phyloP scores from a whole-genome alignment of 1,140 invertebrate genomes.

The Pissodes strobi region DNA sequence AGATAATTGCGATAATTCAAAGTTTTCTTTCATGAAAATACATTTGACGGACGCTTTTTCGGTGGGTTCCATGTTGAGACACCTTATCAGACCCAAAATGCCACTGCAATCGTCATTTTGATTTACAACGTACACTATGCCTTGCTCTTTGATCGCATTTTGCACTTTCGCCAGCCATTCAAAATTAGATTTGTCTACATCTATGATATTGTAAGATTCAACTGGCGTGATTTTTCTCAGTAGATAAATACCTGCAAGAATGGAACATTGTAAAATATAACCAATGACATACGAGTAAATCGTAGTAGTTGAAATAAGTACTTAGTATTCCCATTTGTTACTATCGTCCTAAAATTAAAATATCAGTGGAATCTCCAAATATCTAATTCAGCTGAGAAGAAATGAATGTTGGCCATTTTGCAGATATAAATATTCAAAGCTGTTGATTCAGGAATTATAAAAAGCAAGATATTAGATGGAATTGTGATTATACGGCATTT shows the following conservation, averaged over 20 bases:
- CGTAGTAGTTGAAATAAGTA: too few species aligned
- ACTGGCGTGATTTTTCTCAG: not conserved
- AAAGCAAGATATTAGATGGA: too few species aligned
- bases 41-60: slow-evolving; percentile 67
- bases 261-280: too few species aligned
- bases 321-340: too few species aligned
- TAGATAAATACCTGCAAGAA: not conserved
- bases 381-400: too few species aligned
- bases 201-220: slow-evolving; percentile 57
- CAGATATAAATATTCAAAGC: too few species aligned
- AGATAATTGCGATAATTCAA: slow-evolving; percentile 61
- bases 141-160: slow-evolving; percentile 63
- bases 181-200: slow-evolving; percentile 69
- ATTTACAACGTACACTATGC: slow-evolving; percentile 69
- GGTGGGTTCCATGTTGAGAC: slow-evolving; percentile 76
- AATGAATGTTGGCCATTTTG: too few species aligned
- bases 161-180: slow-evolving; percentile 83
- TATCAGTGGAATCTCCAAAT: too few species aligned
- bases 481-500: too few species aligned
- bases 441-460: too few species aligned
- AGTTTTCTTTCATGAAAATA: slow-evolving; percentile 67
- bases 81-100: slow-evolving; percentile 85
- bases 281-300: too few species aligned
- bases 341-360: too few species aligned
- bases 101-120: slow-evolving; percentile 73